Conservation (phyloP, 2,888 invertebrate genomes). For the Stegophylla sp. region DNA sequence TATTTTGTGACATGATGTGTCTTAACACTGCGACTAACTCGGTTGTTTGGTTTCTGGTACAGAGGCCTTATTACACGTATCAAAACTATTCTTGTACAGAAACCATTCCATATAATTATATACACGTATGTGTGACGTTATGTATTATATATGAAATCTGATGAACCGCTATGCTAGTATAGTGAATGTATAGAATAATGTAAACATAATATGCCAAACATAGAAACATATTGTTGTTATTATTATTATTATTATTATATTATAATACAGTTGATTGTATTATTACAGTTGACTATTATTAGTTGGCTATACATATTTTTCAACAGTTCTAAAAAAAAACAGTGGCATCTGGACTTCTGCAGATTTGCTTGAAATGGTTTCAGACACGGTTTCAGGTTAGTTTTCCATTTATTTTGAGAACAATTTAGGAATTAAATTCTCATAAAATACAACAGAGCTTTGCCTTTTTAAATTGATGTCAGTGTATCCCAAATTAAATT, state of each 20-base stretch:
- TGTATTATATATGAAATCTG: not conserved
- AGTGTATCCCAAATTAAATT: too few relatives aligned
- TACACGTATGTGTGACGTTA: not conserved
- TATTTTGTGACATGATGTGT: conserved; percentile 21
- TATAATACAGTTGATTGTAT: too few relatives aligned
- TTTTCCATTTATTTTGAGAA: too few relatives aligned
- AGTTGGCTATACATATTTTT: conserved; percentile 23
- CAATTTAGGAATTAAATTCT: too few relatives aligned
- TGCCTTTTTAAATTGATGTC: too few relatives aligned
- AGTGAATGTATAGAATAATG: conserved; percentile 44
- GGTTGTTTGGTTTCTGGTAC: conserved; percentile 18
- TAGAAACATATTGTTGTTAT: not conserved
- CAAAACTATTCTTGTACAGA: conserved; percentile 46
- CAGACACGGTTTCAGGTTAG: too few relatives aligned
- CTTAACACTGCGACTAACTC: not conserved
- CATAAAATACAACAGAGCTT: too few relatives aligned
- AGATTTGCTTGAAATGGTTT: too few relatives aligned
- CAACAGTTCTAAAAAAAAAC: conserved; percentile 18
- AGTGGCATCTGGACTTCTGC: too few relatives aligned
- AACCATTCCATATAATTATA: not conserved
- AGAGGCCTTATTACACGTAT: conserved; percentile 39
- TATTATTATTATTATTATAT: not conserved
- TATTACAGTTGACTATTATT: too few relatives aligned
- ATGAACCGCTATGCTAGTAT: conserved; percentile 29
- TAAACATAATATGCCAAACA: conserved; percentile 21